phyloP scores from a whole-genome alignment of 2,113 vertebrate species.

The Pica pica region DNA sequence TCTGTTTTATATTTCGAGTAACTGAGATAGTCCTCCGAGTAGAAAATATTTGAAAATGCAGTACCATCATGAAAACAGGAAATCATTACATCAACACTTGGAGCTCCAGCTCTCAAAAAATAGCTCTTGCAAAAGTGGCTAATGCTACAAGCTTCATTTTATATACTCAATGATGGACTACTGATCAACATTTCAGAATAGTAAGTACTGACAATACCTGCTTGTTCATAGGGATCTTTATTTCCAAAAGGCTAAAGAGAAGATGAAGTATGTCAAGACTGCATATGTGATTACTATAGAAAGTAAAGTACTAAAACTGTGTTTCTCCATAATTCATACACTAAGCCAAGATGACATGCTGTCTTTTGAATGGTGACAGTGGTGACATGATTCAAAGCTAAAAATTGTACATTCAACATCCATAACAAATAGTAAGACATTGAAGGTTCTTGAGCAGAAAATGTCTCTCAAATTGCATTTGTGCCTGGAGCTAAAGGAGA shows the following conservation, averaged over 20 bases:
- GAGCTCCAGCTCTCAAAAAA: neutral
- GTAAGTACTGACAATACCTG: neutral
- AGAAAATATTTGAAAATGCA: neutral
- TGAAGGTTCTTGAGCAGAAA: neutral
- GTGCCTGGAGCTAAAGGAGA: neutral
- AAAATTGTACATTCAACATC: neutral
- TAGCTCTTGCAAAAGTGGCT: neutral
- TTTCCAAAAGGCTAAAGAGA: neutral
- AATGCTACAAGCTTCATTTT: neutral
- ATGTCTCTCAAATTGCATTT: neutral
- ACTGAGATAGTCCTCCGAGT: neutral
- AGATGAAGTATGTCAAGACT: neutral
- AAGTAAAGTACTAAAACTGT: neutral
- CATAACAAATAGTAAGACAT: neutral
- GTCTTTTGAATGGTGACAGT: neutral
- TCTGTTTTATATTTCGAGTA: neutral
- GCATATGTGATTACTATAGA: neutral
- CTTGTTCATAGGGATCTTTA: neutral
- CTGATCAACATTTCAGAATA: neutral
- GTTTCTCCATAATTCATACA: neutral
- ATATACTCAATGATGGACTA: neutral
- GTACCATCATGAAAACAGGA: neutral
- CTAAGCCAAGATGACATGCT: neutral
- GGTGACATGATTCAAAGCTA: neutral
- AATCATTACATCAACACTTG: neutral